phyloP scores from a whole-genome alignment of 2,113 vertebrate species.

The Psittacus erithacus region DNA sequence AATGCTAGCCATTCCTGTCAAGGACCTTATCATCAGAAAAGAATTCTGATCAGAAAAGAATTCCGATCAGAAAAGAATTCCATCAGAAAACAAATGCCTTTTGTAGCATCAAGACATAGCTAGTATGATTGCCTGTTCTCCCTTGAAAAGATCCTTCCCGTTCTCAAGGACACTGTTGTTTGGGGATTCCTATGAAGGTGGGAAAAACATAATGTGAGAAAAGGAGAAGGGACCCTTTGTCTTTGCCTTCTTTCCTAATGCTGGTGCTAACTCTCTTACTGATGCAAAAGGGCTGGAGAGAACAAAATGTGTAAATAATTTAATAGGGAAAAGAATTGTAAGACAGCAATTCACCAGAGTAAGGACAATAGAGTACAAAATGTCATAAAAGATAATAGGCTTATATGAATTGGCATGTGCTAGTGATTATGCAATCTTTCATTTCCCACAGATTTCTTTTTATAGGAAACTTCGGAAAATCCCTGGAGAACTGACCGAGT shows the following conservation, averaged over 20 bases:
- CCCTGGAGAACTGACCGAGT: slow-evolving; percentile 78
- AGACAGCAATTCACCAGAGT: slow-evolving; percentile 58
- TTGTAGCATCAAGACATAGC: neutral
- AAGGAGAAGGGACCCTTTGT: neutral
- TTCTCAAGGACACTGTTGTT: neutral
- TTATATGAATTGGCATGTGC: slow-evolving; percentile 79
- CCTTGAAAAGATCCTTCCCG: neutral
- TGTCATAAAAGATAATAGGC: slow-evolving; percentile 75
- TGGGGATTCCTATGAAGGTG: neutral
- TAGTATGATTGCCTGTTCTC: neutral
- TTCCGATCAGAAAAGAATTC: neutral
- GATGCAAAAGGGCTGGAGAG: neutral
- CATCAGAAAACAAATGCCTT: neutral
- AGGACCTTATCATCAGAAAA: neutral
- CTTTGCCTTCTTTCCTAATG: neutral
- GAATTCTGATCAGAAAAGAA: neutral
- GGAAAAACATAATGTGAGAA: neutral
- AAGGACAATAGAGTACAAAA: slow-evolving; percentile 68
- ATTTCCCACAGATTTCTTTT: slow-evolving; percentile 84
- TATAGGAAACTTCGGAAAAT: slow-evolving; percentile 82
- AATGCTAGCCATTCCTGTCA: neutral
- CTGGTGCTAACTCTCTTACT: neutral
- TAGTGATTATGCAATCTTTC: slow-evolving; percentile 79
- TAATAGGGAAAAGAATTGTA: slow-evolving; percentile 48
- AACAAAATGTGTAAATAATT: slow-evolving; percentile 43